Conservation (phyloP, 2,113 vertebrate genomes). For the Acanthisitta chloris region DNA sequence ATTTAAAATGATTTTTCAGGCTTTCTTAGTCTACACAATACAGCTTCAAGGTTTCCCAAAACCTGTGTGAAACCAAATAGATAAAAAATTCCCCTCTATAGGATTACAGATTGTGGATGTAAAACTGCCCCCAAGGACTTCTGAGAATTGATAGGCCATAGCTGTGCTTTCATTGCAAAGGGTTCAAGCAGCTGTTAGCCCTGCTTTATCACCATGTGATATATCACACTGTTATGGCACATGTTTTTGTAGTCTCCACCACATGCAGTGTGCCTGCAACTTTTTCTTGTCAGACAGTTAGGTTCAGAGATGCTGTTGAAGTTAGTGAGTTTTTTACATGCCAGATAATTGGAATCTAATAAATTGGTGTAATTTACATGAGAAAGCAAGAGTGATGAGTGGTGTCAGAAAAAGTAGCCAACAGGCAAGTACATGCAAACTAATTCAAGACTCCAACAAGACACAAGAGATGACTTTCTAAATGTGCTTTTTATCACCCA, state of each 20-base stretch:
- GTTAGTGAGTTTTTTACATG: not conserved
- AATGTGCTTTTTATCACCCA: not conserved
- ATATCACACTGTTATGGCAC: not conserved
- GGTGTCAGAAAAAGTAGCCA: not conserved
- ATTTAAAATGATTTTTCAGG: not conserved
- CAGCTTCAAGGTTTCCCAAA: not conserved
- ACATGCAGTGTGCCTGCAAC: rapidly evolving
- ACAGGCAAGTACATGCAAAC: not conserved
- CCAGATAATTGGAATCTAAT: not conserved
- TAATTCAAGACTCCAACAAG: not conserved
- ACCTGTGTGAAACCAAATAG: not conserved
- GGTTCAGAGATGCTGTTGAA: not conserved
- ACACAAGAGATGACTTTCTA: not conserved
- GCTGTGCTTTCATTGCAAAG: not conserved
- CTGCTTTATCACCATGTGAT: not conserved
- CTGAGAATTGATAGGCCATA: not conserved
- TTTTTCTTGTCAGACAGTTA: not conserved
- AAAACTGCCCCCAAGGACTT: not conserved
- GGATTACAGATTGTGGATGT: not conserved
- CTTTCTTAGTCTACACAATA: not conserved
- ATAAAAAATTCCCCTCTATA: not conserved
- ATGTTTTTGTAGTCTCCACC: not conserved
- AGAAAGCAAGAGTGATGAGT: not conserved
- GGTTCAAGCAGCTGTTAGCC: not conserved
- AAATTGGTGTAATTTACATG: not conserved